Base-by-base conservation (phyloP, 2,888 invertebrate genomes). In the Amphipoea oculea region DNA sequence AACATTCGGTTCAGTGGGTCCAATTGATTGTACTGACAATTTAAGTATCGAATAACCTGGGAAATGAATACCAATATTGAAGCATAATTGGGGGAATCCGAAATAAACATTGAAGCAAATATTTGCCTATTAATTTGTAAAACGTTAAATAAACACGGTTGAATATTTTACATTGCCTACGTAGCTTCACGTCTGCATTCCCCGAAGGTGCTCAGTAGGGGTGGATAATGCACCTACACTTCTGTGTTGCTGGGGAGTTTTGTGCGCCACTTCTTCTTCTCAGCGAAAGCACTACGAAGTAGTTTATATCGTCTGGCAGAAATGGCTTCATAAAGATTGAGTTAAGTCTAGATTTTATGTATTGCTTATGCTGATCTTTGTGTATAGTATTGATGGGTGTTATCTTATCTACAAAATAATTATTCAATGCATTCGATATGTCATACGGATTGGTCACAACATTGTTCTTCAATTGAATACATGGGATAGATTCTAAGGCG, bases 21-120 rank as follows among this genome's bases (percentile, higher is more conserved):
- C 57, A 67, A 77, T 76, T 76, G 54, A 83, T 68, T 48, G 54
- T 14, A 71, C 76, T 71, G 54, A 17, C 17, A 75, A 70, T 29
- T 60, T 36, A 17, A 70, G 54, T 54, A 72, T 76, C 67, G 62
- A 76, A 68, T 83, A 60, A n/a, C 20, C 36, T 51, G 67, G 48
- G 29, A 78, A 78, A 54, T 83, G 71, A 71, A 83, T 76, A 81
- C 29, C 48, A 6, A 66, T 36, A 70, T 76, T 60, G 65, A 20
- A 36, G 69, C 48, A 4, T 57, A 65, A 48, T 42, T 70, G 60
- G 60, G 17, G 45, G 57, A 65, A 48, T 42, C 70, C 4, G 57
- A 51, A 73, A 60, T 29, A 51, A 73, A 57, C 4, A 23, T 48
- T 65, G 23, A 71, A 20, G 42, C 42, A 70, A 69, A 65, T 60